Evolutionary conservation across 2,113 vertebrate genomes (phyloP).

Genomic region (Danio rerio): GRCz12tu NC_133195.1:25180001-25180500

Average conservation of each 20-base stretch:
- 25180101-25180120: slow-evolving; percentile 14
- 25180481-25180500: background rate
- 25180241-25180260: slow-evolving; percentile 10
- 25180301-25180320: background rate
- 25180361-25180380: background rate
- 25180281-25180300: background rate
- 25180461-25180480: background rate
- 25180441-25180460: background rate
- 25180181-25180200: slow-evolving; percentile 57
- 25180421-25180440: background rate
- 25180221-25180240: slow-evolving; percentile 25
- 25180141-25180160: slow-evolving; percentile 1
- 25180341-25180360: background rate
- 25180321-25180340: background rate
- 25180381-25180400: background rate
- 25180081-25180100: slow-evolving; percentile 48
- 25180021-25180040: background rate
- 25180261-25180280: background rate
- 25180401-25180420: background rate
- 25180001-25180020: slow-evolving; percentile 27
- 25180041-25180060: slow-evolving; percentile 13
- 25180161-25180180: slow-evolving; percentile 4
- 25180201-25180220: slow-evolving; percentile 43
- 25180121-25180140: background rate
- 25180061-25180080: slow-evolving; percentile 47